These are phyloP conservation scores for Myioborus miniatus DNA, from an alignment of 2,797 vertebrate species.

Conservation along the genomic window DNA sequence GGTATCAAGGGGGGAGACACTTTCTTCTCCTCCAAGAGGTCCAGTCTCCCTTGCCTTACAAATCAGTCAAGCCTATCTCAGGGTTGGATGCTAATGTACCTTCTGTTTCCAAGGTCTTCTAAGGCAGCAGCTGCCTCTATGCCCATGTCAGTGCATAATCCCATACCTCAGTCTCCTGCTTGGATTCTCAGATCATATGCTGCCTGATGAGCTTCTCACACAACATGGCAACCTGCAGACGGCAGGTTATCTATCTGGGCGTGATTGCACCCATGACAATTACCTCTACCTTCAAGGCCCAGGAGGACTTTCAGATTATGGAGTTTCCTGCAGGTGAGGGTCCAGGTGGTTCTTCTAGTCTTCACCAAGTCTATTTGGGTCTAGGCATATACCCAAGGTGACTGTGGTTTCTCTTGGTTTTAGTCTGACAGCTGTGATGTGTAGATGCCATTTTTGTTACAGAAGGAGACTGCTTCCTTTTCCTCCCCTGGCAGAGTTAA, in stretches of 20 bases:
- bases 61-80: not conserved
- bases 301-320: not conserved
- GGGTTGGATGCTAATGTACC: not conserved
- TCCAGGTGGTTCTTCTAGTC: not conserved
- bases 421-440: not conserved
- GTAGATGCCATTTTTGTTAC: not conserved
- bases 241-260: not conserved
- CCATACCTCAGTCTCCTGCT: not conserved
- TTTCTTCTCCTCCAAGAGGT: not conserved
- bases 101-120: not conserved
- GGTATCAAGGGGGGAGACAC: not conserved
- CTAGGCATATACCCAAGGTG: rapidly evolving
- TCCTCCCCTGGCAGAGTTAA: not conserved
- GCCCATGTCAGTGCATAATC: not conserved
- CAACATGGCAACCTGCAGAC: not conserved
- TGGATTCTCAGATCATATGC: not conserved
- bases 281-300: not conserved
- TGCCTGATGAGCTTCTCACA: not conserved
- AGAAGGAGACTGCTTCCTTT: not conserved
- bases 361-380: not conserved
- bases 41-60: not conserved
- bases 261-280: not conserved
- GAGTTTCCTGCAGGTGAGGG: not conserved
- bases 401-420: not conserved
- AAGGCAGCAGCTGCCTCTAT: not conserved